Evolutionary conservation across 2,797 vertebrate species (phyloP), one percentile per base, ranked within the genome.

Genomic region (Eospalax fontanierii): DNA sequence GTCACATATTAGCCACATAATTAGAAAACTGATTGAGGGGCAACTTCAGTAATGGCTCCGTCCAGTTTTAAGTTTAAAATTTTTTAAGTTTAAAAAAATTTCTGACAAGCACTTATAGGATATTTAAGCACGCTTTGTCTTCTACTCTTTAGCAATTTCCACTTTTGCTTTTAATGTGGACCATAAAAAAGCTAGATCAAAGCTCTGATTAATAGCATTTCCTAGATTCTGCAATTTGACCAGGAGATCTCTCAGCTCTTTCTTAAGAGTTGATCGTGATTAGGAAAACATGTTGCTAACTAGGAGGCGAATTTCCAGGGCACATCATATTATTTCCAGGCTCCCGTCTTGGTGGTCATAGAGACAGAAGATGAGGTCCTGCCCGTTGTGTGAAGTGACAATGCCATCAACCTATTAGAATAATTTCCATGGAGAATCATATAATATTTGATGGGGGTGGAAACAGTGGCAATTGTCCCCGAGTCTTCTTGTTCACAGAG

Each of bases 391-490:
- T 90, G 46, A 71, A 66, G 66, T 4, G 28, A 59, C 65, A 57
- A 15, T 91, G 89, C 63, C 43, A 14, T 61, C 54, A 71, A 50
- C 22, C 76, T 94, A 38, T 92, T 82, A 65, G 61, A 38, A 73
- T 66, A 8, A 96, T 95, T 94, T 95, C 90, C 90, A 74, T n/a
- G 43, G 90, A 93, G 95, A 97, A 83, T 94, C 65, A 18, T 38
- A 70, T 57, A 78, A 54, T 95, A 88, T 76, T 65, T 63, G 22
- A 75, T 26, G 43, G 83, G 78, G 70, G 9, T 82, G 61, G 65
- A 81, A 40, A 24, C 28, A 38, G 28, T 59, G 68, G 28, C 46
- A 8, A 89, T 46, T 43, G 82, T 85, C 66, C 89, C 73, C 57
- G 63, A 73, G 74, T 71, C 35, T 91, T 68, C 89, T 96, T 73